These are phyloP conservation scores for Gnathonemus echidnorhynchus DNA, from an alignment of 2,113 vertebrate genomes.

Conservation along the genomic window DNA sequence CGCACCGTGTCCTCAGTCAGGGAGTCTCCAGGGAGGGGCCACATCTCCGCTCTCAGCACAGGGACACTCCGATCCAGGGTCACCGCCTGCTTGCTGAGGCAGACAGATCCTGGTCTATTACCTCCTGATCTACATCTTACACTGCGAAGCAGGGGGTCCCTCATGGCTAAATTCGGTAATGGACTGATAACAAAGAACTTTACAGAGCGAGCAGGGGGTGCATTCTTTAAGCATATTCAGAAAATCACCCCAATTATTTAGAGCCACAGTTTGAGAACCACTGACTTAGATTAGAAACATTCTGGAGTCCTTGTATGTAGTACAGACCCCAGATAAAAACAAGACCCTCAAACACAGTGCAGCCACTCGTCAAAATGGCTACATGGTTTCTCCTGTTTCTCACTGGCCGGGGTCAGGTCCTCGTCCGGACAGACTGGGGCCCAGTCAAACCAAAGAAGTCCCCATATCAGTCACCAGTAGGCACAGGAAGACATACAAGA, in stretches of 20 bases:
- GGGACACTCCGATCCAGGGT: conserved; percentile 70
- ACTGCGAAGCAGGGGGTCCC: not conserved
- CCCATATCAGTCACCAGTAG: not conserved
- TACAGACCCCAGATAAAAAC: not conserved
- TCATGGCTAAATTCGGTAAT: not conserved
- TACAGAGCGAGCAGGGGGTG: not conserved
- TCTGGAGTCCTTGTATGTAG: not conserved
- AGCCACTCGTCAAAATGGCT: not conserved
- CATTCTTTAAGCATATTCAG: not conserved
- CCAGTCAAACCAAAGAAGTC: not conserved
- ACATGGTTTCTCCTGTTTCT: not conserved
- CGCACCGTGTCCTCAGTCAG: conserved; percentile 73
- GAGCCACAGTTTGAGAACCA: not conserved
- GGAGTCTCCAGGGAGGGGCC: conserved; percentile 72
- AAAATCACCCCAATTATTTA: not conserved
- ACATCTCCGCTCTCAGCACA: conserved; percentile 84
- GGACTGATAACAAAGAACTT: not conserved
- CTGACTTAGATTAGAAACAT: not conserved
- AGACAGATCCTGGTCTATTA: not conserved
- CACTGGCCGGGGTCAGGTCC: not conserved
- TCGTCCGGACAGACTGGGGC: not conserved
- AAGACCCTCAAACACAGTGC: not conserved
- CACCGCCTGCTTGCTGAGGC: conserved; percentile 60
- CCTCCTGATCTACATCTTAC: not conserved
- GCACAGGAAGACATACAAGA: not conserved